Base-by-base conservation (phyloP, 2,888 invertebrate genomes). In the Hydropsyche betteni region DNA sequence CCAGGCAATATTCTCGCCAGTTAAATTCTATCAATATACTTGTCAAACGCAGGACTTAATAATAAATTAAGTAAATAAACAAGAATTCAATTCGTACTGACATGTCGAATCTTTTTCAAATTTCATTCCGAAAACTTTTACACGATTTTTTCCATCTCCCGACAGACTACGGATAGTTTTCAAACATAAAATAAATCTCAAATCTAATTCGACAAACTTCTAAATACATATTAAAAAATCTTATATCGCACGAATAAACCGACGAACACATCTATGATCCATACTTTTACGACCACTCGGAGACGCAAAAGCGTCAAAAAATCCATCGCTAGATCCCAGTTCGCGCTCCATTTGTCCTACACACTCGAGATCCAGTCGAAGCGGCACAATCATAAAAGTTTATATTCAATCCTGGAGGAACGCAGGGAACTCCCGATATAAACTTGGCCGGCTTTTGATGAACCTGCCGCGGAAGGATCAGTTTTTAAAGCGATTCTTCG, bases 21-120 rank as follows among this genome's bases (percentile, higher is more conserved):
- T 75, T 68, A 74, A 75, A 75, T 77, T 71, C 77, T 76, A 77
- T 77, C 77, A 76, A 75, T 75, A 77, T 74, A 77, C 75, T 74
- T 77, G 77, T 77, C 77, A 77, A 76, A 76, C 75, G 76, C 77
- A 77, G 75, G 75, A 74, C 70, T 77, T 71, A 12, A 14, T 74
- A 76, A 74, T 58, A 74, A 76, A 68, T 53, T 16, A 58, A 16
- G 24, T 58, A 58, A 58, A 58, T 7, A 16, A 14, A 58, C 8
- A 58, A 16, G 8, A 8, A n/a, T 52, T 69, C 64, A 24, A 68
- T 69, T 74, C 69, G 34, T 75, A 61, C 50, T 16, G 36, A 44
- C 75, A 50, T 75, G 50, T 76, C 74, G 73, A 14, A 14, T 53
- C 12, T 12, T 12, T 53, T 53, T 5, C 53, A 51, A 10, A 10